These are phyloP conservation scores for Microtus richardsoni DNA, from an alignment of 2,113 vertebrate species.

Conservation along the genomic window DNA sequence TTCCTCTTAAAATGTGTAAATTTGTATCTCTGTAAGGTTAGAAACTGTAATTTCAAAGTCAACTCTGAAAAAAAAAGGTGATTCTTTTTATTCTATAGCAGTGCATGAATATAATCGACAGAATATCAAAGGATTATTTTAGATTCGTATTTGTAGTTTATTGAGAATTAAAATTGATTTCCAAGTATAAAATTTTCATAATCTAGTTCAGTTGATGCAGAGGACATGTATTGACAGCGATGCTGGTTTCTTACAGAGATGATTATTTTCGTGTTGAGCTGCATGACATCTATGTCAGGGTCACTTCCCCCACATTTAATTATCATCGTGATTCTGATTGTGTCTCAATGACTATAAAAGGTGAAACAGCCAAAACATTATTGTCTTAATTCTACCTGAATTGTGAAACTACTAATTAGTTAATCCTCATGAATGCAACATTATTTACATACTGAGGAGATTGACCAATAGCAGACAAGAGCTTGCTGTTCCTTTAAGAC, in stretches of 20 bases:
- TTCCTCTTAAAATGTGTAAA: conserved; percentile 53
- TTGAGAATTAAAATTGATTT: conserved; percentile 51
- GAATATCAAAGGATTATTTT: conserved; percentile 1
- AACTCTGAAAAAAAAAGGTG: neutral
- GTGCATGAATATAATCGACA: conserved; percentile 12
- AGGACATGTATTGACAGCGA: neutral
- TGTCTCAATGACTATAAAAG: conserved; percentile 26
- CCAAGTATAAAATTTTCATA: conserved; percentile 27
- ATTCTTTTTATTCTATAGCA: conserved; percentile 41
- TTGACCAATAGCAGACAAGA: neutral
- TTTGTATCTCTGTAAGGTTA: neutral
- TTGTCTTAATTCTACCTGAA: neutral
- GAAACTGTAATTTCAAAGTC: conserved; percentile 32
- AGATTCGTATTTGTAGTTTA: neutral
- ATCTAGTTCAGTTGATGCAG: neutral
- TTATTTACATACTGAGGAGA: conserved; percentile 31
- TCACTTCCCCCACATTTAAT: neutral
- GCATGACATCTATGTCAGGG: neutral
- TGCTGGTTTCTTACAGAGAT: conserved; percentile 13
- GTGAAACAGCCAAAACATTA: neutral
- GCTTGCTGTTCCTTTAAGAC: neutral
- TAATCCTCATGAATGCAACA: conserved; percentile 16
- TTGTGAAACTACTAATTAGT: conserved; percentile 31
- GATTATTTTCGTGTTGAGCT: conserved; percentile 53
- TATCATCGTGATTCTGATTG: conserved; percentile 19